Evolutionary conservation across 2,113 vertebrate genomes (phyloP).

Genomic region (Macaca fascicularis): DNA sequence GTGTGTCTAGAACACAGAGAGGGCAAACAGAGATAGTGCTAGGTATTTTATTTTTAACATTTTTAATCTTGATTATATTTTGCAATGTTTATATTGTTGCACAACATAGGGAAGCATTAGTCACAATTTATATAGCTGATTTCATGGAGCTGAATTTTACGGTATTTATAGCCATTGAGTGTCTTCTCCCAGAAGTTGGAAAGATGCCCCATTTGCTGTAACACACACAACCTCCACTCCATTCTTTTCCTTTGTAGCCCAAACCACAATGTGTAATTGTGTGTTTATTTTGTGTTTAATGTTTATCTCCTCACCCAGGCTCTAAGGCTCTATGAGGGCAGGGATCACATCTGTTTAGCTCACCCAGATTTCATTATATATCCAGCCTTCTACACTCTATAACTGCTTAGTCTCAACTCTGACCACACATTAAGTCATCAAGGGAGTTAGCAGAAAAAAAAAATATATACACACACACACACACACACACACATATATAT

Average conservation of each 20-base stretch:
- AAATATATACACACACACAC: background rate
- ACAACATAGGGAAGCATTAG: background rate
- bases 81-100: conserved; percentile 29
- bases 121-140: conserved; percentile 19
- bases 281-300: conserved; percentile 60
- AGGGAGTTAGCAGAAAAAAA: background rate
- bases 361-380: background rate
- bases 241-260: conserved; percentile 20
- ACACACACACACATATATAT: too few relatives aligned
- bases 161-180: background rate
- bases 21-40: background rate
- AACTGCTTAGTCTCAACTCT: background rate
- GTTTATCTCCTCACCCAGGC: conserved; percentile 41
- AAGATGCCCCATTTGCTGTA: background rate
- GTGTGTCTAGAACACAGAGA: background rate
- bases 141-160: background rate
- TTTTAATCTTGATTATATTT: conserved; percentile 9
- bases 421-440: background rate
- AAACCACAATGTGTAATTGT: conserved; percentile 42
- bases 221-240: conserved; percentile 2
- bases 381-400: background rate
- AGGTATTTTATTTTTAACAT: background rate
- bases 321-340: background rate
- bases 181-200: conserved; percentile 23
- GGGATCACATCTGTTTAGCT: conserved; percentile 8